phyloP scores from a whole-genome alignment of 2,888 invertebrate species.

The Caenorhabditis macrosperma region DNA sequence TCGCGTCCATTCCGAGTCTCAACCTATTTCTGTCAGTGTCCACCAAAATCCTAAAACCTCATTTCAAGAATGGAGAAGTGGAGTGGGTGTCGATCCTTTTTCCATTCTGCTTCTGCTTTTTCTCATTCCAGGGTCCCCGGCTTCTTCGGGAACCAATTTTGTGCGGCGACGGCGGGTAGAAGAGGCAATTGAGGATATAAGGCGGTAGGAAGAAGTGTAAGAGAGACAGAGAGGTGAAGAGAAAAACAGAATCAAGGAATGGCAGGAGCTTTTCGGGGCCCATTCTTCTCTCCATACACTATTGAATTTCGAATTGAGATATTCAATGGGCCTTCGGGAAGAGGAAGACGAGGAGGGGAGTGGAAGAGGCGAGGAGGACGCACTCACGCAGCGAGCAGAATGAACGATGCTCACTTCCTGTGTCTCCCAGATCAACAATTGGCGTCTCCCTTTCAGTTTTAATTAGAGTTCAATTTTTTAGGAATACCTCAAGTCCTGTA shows the following conservation, averaged over 20 bases:
- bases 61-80: not conserved
- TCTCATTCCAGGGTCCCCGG: not conserved
- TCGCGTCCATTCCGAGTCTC: no score
- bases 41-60: no score
- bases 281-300: no score
- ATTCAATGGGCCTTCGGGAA: not conserved
- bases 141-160: not conserved
- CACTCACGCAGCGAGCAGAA: not conserved
- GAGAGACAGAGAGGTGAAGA: not conserved
- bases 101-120: not conserved
- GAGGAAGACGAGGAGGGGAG: no score
- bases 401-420: not conserved
- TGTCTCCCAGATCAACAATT: not conserved
- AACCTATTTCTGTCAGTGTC: not conserved
- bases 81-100: not conserved
- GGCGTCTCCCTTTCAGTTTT: no score
- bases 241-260: not conserved
- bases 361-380: no score
- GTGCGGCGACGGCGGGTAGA: not conserved
- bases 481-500: no score
- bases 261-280: not conserved
- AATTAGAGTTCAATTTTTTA: no score
- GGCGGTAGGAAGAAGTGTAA: no score
- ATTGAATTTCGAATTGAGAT: constrained; percentile 11
- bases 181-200: not conserved